phyloP scores from a whole-genome alignment of 2,888 invertebrate species.

The Parnassius orleans region DNA sequence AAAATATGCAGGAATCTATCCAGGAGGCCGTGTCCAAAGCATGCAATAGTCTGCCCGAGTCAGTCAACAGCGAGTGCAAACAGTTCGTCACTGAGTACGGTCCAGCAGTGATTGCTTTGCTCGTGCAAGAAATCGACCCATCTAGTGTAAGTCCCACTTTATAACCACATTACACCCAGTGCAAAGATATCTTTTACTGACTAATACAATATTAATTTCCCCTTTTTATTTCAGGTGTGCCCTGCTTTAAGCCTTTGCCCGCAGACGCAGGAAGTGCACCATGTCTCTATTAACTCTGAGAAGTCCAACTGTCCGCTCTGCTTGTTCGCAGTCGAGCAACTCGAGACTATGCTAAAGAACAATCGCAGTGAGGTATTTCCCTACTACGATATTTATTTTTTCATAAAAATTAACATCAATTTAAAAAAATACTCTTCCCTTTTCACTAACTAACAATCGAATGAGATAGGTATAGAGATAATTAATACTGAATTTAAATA shows the following conservation, averaged over 20 bases:
- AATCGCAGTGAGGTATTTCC: slow-evolving; percentile 86
- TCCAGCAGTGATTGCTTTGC: slow-evolving; percentile 87
- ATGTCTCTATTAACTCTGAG: slow-evolving; percentile 77
- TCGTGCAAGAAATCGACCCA: slow-evolving; percentile 90
- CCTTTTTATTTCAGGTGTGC: slow-evolving; percentile 78
- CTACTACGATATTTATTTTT: too few relatives aligned
- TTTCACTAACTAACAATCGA: too few relatives aligned
- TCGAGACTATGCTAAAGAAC: slow-evolving; percentile 86
- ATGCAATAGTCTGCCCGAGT: slow-evolving; percentile 84
- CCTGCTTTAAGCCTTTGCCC: slow-evolving; percentile 87
- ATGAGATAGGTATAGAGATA: too few relatives aligned
- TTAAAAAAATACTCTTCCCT: too few relatives aligned
- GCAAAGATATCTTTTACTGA: background rate
- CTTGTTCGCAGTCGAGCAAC: slow-evolving; percentile 88
- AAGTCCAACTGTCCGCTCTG: slow-evolving; percentile 91
- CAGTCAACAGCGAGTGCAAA: slow-evolving; percentile 84
- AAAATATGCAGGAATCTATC: slow-evolving; percentile 81
- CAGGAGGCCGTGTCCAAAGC: slow-evolving; percentile 84
- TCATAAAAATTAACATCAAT: background rate
- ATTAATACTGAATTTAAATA: too few relatives aligned
- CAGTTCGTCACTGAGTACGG: slow-evolving; percentile 90
- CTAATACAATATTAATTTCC: background rate
- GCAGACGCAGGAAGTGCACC: slow-evolving; percentile 65
- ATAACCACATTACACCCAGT: background rate
- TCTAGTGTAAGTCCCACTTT: slow-evolving; percentile 76